Percentiles rank a stretch among this genome's conserved stretches.
Evolutionary conservation across 2,797 vertebrate genomes (phyloP).

Genomic region (Myotis vivesi): DNA sequence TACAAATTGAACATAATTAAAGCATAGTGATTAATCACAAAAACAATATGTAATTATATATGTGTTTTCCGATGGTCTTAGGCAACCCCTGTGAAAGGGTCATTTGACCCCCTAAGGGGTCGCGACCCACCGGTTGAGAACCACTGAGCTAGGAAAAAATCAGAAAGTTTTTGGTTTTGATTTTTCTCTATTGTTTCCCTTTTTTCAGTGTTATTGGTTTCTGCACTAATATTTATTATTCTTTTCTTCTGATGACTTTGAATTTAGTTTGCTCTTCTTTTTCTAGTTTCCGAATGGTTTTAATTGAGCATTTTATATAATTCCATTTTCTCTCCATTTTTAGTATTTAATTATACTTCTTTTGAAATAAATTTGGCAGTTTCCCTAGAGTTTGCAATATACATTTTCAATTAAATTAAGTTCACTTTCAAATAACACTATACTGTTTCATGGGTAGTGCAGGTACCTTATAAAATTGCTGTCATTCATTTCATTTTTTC

Average conservation of each 20-base stretch:
- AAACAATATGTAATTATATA: too few species aligned
- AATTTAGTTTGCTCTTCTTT: neutral
- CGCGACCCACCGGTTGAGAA: too few species aligned
- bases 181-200: neutral
- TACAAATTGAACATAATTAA: too few species aligned
- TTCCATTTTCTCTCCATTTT: neutral
- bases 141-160: too few species aligned
- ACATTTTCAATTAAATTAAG: neutral
- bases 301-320: neutral
- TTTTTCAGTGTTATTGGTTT: neutral
- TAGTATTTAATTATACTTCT: neutral
- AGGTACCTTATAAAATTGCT: neutral
- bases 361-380: neutral
- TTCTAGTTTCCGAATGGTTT: neutral
- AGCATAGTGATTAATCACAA: too few species aligned
- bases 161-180: neutral
- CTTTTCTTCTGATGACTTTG: neutral
- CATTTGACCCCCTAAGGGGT: too few species aligned
- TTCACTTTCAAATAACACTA: neutral
- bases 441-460: neutral
- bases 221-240: neutral
- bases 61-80: too few species aligned
- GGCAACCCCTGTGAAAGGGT: too few species aligned
- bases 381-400: neutral
- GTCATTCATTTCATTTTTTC: neutral